These are phyloP conservation scores for Oikopleura vanhoeffeni DNA, from an alignment of 23 tunicate genomes.

Conservation along the genomic window DNA sequence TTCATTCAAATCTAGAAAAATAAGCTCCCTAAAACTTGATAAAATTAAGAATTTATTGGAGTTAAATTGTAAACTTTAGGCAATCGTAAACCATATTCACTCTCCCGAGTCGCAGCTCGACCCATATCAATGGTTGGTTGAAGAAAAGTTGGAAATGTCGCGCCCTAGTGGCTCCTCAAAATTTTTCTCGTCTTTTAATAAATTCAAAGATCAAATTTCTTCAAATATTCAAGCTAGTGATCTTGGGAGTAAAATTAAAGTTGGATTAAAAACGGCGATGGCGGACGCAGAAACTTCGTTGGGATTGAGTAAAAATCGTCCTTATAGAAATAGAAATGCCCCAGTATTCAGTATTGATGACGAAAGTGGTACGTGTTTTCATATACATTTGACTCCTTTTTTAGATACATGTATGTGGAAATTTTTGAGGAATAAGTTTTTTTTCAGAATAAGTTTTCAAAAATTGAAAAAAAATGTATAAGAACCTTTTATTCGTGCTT, in stretches of 20 bases:
- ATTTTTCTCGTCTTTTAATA: not conserved
- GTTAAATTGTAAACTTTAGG: not conserved
- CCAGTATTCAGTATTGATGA: not conserved
- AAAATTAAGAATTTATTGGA: too few species aligned
- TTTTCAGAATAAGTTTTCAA: too few species aligned
- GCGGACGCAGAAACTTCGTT: not conserved
- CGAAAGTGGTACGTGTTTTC: not conserved
- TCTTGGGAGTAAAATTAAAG: not conserved
- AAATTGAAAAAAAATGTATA: too few species aligned
- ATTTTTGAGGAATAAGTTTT: too few species aligned
- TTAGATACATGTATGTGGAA: too few species aligned
- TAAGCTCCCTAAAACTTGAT: too few species aligned
- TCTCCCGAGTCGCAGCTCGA: not conserved
- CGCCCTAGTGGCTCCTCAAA: not conserved
- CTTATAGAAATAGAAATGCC: not conserved
- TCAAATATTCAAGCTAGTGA: not conserved
- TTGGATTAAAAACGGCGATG: not conserved
- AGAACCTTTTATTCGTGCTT: too few species aligned
- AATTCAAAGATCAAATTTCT: not conserved
- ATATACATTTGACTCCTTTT: not conserved
- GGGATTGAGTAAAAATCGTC: not conserved
- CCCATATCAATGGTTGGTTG: not conserved
- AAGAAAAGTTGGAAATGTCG: not conserved
- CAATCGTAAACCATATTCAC: not conserved
- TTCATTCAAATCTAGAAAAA: too few species aligned